These are phyloP conservation scores for Laodelphax striatellus DNA, from an alignment of 1,140 invertebrate species.

Conservation along the genomic window DNA sequence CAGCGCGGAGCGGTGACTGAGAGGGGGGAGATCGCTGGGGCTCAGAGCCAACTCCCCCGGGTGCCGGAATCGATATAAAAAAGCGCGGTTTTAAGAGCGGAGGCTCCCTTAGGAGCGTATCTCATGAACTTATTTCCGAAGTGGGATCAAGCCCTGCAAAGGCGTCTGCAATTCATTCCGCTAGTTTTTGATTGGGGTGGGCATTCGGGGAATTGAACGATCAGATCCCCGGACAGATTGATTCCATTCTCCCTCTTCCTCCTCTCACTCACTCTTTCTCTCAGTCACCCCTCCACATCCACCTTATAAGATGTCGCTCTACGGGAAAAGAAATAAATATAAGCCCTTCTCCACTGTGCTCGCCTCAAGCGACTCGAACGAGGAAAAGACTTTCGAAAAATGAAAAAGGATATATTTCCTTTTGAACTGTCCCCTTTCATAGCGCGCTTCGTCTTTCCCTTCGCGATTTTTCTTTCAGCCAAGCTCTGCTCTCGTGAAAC, in stretches of 20 bases:
- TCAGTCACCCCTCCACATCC: background rate
- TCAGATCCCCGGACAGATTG: constrained; percentile 7
- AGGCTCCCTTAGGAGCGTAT: background rate
- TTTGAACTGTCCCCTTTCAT: too few species aligned
- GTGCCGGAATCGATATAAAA: background rate
- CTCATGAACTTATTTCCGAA: constrained; percentile 4
- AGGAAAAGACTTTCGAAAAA: too few species aligned
- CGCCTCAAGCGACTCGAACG: too few species aligned
- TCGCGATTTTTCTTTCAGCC: too few species aligned
- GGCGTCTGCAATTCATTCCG: constrained; percentile 6
- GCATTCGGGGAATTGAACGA: background rate
- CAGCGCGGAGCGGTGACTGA: background rate
- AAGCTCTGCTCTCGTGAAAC: too few species aligned
- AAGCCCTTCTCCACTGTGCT: too few species aligned
- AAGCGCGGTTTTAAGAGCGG: background rate
- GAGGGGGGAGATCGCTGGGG: too few species aligned
- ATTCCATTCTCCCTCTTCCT: background rate
- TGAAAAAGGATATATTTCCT: too few species aligned
- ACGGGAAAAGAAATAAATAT: too few species aligned
- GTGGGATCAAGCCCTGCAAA: constrained; percentile 2
- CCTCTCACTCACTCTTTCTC: too few species aligned
- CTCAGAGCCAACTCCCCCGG: background rate
- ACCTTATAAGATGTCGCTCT: background rate
- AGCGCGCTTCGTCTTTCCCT: too few species aligned
- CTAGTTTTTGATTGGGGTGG: constrained; percentile 11